A percentile compares a stretch with the other conserved stretches of the same genome.
These are phyloP conservation scores for Psylliodes chrysocephalus DNA, from an alignment of 2,888 invertebrate species.

Conservation along the genomic window DNA sequence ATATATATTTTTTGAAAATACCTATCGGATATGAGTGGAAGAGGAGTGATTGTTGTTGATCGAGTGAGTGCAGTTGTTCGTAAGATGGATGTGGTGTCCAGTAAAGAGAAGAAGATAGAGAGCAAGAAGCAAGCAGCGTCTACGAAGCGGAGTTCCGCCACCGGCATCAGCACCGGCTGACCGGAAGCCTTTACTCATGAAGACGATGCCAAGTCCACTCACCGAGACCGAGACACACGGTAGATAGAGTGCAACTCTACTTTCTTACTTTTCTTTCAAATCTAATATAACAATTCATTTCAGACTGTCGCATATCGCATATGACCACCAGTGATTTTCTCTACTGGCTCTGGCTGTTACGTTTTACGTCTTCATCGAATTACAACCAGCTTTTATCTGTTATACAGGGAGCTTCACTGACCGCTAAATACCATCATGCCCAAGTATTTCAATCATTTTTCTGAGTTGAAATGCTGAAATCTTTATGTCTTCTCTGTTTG, in stretches of 20 bases:
- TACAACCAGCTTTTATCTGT: no score
- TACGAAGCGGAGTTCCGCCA: constrained; percentile 38
- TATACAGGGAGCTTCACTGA: no score
- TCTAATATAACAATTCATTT: constrained; percentile 1
- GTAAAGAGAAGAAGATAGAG: constrained; percentile 36
- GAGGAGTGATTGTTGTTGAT: not conserved
- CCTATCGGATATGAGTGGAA: not conserved
- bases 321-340: constrained; percentile 1
- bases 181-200: constrained; percentile 39
- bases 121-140: constrained; percentile 26
- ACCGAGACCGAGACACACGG: constrained; percentile 36
- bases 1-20: not conserved
- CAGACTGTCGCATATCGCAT: not conserved
- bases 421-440: no score
- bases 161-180: constrained; percentile 40
- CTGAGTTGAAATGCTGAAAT: no score
- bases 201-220: constrained; percentile 38
- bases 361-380: no score
- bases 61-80: constrained; percentile 15
- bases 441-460: no score
- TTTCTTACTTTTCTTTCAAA: constrained; percentile 37
- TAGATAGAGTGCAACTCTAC: constrained; percentile 32
- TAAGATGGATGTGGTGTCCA: constrained; percentile 27
- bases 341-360: not conserved
- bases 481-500: no score